Conservation (phyloP, 2,113 vertebrate species). For the Ahaetulla prasina region DNA sequence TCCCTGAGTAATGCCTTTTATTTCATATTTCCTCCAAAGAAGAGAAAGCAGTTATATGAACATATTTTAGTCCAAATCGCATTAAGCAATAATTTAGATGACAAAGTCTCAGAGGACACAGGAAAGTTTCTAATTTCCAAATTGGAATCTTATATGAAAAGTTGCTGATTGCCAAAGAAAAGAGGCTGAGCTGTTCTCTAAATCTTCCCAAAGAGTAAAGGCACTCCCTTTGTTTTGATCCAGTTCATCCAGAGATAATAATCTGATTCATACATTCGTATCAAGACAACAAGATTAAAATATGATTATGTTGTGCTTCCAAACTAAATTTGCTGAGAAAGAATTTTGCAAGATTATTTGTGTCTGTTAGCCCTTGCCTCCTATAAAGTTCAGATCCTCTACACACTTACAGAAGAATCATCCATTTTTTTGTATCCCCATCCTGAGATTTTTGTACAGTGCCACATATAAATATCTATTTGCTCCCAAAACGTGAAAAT, state of each 20-base stretch:
- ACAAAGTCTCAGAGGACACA: slow-evolving; percentile 18
- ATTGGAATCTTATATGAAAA: neutral
- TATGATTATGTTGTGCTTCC: neutral
- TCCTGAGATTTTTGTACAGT: neutral
- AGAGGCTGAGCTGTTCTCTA: neutral
- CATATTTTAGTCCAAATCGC: neutral
- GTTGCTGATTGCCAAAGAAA: slow-evolving; percentile 27
- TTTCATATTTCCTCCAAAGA: neutral
- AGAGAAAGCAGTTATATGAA: slow-evolving; percentile 5
- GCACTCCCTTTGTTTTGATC: neutral
- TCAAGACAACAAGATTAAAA: neutral
- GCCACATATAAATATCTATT: neutral
- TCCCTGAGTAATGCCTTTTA: neutral
- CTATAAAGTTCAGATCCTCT: neutral
- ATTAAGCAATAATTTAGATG: neutral
- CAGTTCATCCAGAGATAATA: neutral
- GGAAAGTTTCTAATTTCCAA: neutral
- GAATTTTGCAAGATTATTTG: neutral
- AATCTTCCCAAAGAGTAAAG: neutral
- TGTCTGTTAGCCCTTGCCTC: neutral
- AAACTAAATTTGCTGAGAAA: neutral
- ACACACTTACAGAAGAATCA: neutral
- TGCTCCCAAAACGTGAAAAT: neutral
- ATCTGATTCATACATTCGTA: neutral
- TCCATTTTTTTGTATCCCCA: neutral